Base-by-base conservation (phyloP, 2,888 invertebrate species). In the Luperina nickerlii region DNA sequence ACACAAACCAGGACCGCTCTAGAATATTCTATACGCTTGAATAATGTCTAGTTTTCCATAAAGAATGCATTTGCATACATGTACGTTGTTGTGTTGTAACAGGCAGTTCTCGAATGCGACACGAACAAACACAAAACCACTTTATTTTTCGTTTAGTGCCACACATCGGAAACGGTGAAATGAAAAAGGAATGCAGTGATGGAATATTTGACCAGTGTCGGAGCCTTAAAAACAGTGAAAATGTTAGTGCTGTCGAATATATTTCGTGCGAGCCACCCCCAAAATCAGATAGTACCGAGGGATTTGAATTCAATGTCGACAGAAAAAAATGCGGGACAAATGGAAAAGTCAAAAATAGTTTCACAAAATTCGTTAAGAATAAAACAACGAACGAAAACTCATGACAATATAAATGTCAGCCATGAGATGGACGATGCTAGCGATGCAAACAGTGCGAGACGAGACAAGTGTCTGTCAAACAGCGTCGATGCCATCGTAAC, bases 121-220 rank as follows among this genome's bases (percentile, higher is more conserved):
- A 87, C 78, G 86, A 91, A 92, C 92, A 92, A 95, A 95, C 94
- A 94, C 93, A 94, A 94, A 94, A 94, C 93, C 93, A 91, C 91
- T 92, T 92, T 87, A 81, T 89, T 90, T 87, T 87, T 87, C 87
- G 86, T 91, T 85, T 88, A 94, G 94, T 91, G 91, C 88, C 85
- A 87, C 85, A 87, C 88, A 83, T 90, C 85, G 85, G 87, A 88
- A 84, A 89, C 92, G 89, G 92, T 93, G 95, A 94, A 93, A 94
- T 94, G 93, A 95, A 94, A 93, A 93, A 94, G 96, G 96, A 96
- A 96, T 96, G 95, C 96, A 96, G 96, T 96, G 96, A 96, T 96
- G 96, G 96, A 97, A 96, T 96, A 94, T 95, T 93, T 96, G 92
- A 95, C 94, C 89, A 94, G 95, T 92, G 93, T 94, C 84, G 92